These are phyloP conservation scores for Peromyscus melanophrys DNA, from an alignment of 2,797 vertebrate species.

Conservation along the genomic window DNA sequence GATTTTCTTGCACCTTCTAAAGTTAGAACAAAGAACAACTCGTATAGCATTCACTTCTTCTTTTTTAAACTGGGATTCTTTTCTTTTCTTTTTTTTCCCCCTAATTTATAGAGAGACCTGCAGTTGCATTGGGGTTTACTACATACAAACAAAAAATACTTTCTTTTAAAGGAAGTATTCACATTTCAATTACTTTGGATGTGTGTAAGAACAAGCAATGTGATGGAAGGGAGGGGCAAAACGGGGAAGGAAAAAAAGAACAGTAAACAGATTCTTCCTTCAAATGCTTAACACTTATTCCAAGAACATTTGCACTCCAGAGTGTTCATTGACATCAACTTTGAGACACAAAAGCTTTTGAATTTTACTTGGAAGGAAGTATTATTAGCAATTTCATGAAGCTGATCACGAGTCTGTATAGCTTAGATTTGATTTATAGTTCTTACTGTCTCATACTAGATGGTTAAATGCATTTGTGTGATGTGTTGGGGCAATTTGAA, in stretches of 20 bases:
- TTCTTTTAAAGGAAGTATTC: slow-evolving; percentile 14
- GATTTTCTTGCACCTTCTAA: not conserved
- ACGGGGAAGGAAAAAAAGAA: not conserved
- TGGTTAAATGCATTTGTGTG: slow-evolving; percentile 68
- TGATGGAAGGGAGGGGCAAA: not conserved
- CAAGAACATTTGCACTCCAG: not conserved
- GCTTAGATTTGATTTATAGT: slow-evolving; percentile 56
- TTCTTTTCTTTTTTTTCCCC: not conserved
- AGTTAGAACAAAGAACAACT: slow-evolving; percentile 22
- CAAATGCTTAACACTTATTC: not conserved
- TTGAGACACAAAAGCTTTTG: slow-evolving; percentile 33
- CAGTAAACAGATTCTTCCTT: slow-evolving; percentile 12
- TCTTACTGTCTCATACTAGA: slow-evolving; percentile 63
- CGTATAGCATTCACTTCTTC: not conserved
- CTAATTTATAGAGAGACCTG: not conserved
- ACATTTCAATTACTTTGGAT: slow-evolving; percentile 23
- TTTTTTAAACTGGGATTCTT: not conserved
- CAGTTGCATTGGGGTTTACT: not conserved
- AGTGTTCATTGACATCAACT: slow-evolving; percentile 16
- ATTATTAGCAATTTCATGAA: slow-evolving; percentile 64
- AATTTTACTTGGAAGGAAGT: slow-evolving; percentile 47
- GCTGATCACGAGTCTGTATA: slow-evolving; percentile 39
- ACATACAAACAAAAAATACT: not conserved
- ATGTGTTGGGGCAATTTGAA: slow-evolving; percentile 65
- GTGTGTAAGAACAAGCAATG: not conserved